Evolutionary conservation across 2,888 invertebrate species (phyloP).

Genomic region (Agrotis exclamationis): DNA sequence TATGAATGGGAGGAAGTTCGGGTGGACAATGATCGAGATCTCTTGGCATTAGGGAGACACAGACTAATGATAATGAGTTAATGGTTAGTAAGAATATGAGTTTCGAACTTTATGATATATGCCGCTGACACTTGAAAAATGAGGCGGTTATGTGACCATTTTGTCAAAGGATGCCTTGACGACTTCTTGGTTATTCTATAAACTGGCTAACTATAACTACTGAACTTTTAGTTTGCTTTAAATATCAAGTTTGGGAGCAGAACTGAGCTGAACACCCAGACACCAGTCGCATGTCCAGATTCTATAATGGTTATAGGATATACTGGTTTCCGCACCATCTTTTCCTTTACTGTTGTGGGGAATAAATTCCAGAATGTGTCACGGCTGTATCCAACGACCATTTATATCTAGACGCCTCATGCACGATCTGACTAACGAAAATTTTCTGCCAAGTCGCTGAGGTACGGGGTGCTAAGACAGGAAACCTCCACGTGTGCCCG

Average conservation of each 20-base stretch:
- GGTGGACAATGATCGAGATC: constrained; percentile 43
- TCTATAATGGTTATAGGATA: too few relatives aligned
- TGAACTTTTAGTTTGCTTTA: too few relatives aligned
- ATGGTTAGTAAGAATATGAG: constrained; percentile 16
- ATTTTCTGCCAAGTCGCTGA: too few relatives aligned
- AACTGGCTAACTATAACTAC: background rate
- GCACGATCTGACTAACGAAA: too few relatives aligned
- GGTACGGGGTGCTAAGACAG: too few relatives aligned
- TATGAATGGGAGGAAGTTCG: constrained; percentile 22
- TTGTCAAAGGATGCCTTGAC: background rate
- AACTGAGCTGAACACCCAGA: background rate
- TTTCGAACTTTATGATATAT: background rate
- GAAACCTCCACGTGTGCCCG: too few relatives aligned
- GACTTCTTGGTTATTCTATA: background rate
- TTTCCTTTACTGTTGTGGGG: too few relatives aligned
- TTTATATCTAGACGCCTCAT: too few relatives aligned
- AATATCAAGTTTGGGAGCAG: background rate
- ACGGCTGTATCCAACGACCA: too few relatives aligned
- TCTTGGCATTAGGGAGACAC: background rate
- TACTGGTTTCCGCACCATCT: too few relatives aligned
- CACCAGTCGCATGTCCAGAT: too few relatives aligned
- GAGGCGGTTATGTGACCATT: background rate
- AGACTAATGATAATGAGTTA: constrained; percentile 42
- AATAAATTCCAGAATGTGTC: too few relatives aligned
- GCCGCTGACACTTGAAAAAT: background rate